phyloP scores from a whole-genome alignment of 2,888 invertebrate genomes.

The Eledona agricola region DNA sequence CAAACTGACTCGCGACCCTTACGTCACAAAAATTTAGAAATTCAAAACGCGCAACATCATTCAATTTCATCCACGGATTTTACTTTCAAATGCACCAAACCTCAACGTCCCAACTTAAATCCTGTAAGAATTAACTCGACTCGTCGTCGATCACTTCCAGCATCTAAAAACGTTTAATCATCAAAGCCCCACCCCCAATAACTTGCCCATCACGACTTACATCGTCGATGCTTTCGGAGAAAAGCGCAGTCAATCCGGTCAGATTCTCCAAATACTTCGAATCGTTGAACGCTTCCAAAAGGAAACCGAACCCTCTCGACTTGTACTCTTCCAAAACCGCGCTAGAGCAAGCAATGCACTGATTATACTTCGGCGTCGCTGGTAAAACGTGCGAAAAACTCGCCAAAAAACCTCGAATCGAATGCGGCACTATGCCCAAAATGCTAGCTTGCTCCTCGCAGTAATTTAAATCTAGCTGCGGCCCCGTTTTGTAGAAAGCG shows the following conservation, averaged over 20 bases:
- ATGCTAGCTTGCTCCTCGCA: slow-evolving; percentile 54
- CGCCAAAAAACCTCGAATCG: slow-evolving; percentile 90
- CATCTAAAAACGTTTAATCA: slow-evolving; percentile 44
- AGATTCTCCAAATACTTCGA: slow-evolving; percentile 85
- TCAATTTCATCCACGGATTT: too few relatives aligned
- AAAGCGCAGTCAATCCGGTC: slow-evolving; percentile 78
- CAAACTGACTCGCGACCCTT: too few relatives aligned
- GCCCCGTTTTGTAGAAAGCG: slow-evolving; percentile 67
- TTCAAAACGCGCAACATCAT: too few relatives aligned
- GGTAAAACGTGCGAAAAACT: slow-evolving; percentile 84
- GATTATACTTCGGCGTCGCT: slow-evolving; percentile 84
- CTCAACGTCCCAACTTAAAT: too few relatives aligned
- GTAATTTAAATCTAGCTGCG: slow-evolving; percentile 21
- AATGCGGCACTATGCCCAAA: slow-evolving; percentile 89
- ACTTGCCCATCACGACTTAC: slow-evolving; percentile 55
- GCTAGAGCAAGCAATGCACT: slow-evolving; percentile 93
- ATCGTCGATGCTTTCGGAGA: slow-evolving; percentile 69
- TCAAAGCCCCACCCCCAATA: neutral
- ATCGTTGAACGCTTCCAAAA: slow-evolving; percentile 81
- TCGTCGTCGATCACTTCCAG: slow-evolving; percentile 51
- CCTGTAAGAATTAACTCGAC: slow-evolving; percentile 11
- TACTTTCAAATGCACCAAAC: too few relatives aligned
- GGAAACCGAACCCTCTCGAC: slow-evolving; percentile 73
- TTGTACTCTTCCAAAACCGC: slow-evolving; percentile 64
- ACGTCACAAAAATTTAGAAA: too few relatives aligned